Percentiles rank a stretch among this genome's conserved stretches.
phyloP scores from a whole-genome alignment of 1,140 invertebrate species.

The Sycobia sp. region DNA sequence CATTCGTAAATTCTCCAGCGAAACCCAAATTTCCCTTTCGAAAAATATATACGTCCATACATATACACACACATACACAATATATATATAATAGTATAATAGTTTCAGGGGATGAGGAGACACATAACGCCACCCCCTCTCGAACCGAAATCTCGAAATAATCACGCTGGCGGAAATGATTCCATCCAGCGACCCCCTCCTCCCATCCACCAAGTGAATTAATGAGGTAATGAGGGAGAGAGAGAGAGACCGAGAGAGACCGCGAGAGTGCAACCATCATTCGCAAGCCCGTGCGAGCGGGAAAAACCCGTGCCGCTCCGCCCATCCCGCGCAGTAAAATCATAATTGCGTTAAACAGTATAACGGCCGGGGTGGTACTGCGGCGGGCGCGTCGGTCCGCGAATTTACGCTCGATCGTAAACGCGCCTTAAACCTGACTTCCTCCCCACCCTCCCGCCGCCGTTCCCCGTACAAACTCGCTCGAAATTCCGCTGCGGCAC shows the following conservation, averaged over 20 bases:
- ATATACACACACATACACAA: no score
- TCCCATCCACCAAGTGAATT: neutral
- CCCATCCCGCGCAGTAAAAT: slow-evolving; percentile 1
- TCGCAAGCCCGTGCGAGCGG: neutral
- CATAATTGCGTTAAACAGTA: slow-evolving; percentile 26
- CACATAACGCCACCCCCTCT: no score
- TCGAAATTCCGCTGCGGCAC: neutral
- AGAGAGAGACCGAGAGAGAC: no score
- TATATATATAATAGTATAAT: no score
- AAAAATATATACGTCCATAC: no score
- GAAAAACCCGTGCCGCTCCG: neutral
- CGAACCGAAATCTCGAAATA: slow-evolving; percentile 5
- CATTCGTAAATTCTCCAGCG: no score
- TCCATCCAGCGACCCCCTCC: neutral
- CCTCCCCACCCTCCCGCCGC: neutral
- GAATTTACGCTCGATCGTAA: slow-evolving; percentile 30
- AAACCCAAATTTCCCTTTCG: no score
- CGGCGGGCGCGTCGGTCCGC: neutral
- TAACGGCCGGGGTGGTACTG: no score
- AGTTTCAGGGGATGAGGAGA: no score
- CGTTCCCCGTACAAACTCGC: no score
- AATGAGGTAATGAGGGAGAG: slow-evolving; percentile 24
- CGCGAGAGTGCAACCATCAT: slow-evolving; percentile 10
- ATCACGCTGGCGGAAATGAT: slow-evolving; percentile 6
- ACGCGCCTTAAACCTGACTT: slow-evolving; percentile 15